phyloP scores from a whole-genome alignment of 2,888 invertebrate species.

The Cheilosia soror region DNA sequence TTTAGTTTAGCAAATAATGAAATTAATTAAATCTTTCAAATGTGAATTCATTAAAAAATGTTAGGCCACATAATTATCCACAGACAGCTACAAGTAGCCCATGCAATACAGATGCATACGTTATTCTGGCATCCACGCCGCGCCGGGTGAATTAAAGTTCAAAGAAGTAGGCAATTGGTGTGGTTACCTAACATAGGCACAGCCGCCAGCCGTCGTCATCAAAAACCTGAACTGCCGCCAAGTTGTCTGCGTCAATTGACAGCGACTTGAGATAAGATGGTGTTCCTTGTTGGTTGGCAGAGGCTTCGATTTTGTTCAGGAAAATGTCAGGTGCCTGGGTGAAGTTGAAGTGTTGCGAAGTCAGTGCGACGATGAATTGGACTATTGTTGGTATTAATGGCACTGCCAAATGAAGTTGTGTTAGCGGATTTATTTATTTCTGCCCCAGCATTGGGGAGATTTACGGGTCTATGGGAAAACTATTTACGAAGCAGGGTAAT shows the following conservation, averaged over 20 bases:
- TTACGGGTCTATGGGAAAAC: not conserved
- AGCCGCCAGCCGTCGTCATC: slow-evolving; percentile 3
- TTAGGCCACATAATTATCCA: slow-evolving; percentile 26
- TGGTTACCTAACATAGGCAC: slow-evolving; percentile 17
- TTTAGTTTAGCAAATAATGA: slow-evolving; percentile 29
- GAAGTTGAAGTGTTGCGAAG: slow-evolving; percentile 14
- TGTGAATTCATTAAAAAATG: slow-evolving; percentile 40
- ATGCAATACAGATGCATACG: not conserved
- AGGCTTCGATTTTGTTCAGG: not conserved
- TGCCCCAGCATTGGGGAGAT: not conserved
- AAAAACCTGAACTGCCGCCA: slow-evolving; percentile 45
- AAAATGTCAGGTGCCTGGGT: slow-evolving; percentile 24
- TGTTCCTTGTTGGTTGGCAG: slow-evolving; percentile 18
- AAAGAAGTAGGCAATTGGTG: slow-evolving; percentile 19
- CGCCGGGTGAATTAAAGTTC: slow-evolving; percentile 9
- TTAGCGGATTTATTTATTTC: slow-evolving; percentile 8
- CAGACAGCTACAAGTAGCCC: not conserved
- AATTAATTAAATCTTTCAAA: slow-evolving; percentile 37
- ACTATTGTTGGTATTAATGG: slow-evolving; percentile 36
- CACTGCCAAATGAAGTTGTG: slow-evolving; percentile 7
- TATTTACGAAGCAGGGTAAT: not conserved
- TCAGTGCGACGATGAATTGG: slow-evolving; percentile 16
- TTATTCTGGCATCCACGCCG: not conserved
- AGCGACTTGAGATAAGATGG: slow-evolving; percentile 31
- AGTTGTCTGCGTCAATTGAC: slow-evolving; percentile 43